A percentile compares a stretch with the other conserved stretches of the same genome.
Evolutionary conservation across 2,113 vertebrate genomes (phyloP).

Genomic region (cat (Felis catus)): DNA sequence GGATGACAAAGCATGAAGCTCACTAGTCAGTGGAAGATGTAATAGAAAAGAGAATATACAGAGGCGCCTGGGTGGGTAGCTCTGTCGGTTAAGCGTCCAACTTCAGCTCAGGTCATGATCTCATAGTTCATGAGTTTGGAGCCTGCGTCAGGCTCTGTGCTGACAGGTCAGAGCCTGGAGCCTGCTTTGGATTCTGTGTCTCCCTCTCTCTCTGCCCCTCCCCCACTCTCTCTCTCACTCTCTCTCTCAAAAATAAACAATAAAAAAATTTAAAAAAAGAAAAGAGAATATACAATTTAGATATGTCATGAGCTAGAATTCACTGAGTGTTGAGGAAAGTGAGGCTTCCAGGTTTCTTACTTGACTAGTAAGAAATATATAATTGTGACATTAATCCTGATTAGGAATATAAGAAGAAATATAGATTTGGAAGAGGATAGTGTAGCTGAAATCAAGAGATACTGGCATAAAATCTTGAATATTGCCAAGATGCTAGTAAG

Average conservation of each 20-base stretch:
- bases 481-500: background rate
- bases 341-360: background rate
- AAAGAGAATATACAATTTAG: background rate
- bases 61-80: too few relatives aligned
- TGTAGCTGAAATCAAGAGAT: background rate
- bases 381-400: background rate
- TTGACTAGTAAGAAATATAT: background rate
- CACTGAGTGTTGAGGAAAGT: background rate
- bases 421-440: background rate
- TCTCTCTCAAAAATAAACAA: too few relatives aligned
- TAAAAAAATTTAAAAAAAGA: too few relatives aligned
- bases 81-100: too few relatives aligned
- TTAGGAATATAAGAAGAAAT: background rate
- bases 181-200: too few relatives aligned
- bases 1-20: background rate
- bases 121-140: too few relatives aligned
- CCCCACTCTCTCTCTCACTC: too few relatives aligned
- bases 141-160: too few relatives aligned
- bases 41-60: background rate
- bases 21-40: background rate
- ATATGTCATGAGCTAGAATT: background rate
- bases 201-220: too few relatives aligned
- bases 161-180: too few relatives aligned
- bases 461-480: background rate
- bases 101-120: too few relatives aligned